Evolutionary conservation across 2,888 invertebrate species (phyloP), one percentile per base, ranked within the genome.

Genomic region (Pimpla rufipes): DNA sequence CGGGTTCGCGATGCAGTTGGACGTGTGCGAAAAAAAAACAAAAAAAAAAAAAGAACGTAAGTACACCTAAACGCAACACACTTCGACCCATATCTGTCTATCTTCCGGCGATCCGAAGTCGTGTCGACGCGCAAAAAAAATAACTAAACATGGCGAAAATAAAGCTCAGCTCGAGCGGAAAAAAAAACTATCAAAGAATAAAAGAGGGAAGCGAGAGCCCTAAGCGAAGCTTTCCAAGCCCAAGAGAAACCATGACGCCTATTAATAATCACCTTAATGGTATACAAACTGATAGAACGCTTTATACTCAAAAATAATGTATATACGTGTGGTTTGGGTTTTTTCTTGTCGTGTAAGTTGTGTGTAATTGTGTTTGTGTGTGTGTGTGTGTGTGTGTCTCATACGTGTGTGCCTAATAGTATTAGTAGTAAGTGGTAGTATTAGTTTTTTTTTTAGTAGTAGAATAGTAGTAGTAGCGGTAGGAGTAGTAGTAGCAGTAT

Each of bases 191-290:
- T 73, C 29, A 76, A 79, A 47, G 67, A 75, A 64, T 70, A 80
- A 57, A 62, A 82, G 79, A 73, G 75, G 83, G 70, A 80, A 64
- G 83, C 73, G 70, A 75, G 21, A 73, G 55, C 55, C 57, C 42
- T 47, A 73, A 82, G 77, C 68, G 37, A 76, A 88, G 85, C 77
- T 74, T 83, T 79, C 71, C 83, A 88, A 91, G 88, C 88, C 84
- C 87, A 87, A 87, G 90, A 90, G 89, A 91, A 91, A 92, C 89
- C 88, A 91, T 90, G 90, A 91, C 90, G 84, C 86, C 81, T 87
- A 84, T 84, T 71, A 59, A 67, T 73, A 66, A 77, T 77, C 73
- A 62, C 79, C 70, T 79, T 57, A 79, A 79, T 74, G 74, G 64
- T 83, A 74, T 82, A 84, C 74, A 82, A 81, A 84, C 77, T 79